These are phyloP conservation scores for Vulpes ferrilata DNA, from an alignment of 2,113 vertebrate genomes.

Conservation along the genomic window DNA sequence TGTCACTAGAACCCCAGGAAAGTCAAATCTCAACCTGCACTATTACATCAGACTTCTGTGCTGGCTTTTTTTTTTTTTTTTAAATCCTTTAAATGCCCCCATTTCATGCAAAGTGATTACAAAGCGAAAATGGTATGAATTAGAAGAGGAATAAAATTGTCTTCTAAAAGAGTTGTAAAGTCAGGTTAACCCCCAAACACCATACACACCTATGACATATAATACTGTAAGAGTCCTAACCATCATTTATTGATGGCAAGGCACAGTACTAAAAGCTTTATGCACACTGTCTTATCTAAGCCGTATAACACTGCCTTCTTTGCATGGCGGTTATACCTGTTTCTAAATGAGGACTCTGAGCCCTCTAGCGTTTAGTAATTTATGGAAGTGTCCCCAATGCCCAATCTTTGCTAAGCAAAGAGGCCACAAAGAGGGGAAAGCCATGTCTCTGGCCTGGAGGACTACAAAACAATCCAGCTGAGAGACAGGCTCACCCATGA, in stretches of 20 bases:
- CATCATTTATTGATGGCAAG: fast-evolving
- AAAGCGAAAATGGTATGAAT: not conserved
- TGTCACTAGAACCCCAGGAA: conserved; percentile 77
- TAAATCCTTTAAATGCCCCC: not conserved
- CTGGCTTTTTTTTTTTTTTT: not conserved
- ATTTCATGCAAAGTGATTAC: conserved; percentile 39
- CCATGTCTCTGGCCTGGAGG: not conserved
- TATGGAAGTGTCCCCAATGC: not conserved
- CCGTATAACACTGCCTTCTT: not conserved
- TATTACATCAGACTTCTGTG: not conserved
- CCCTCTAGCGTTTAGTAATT: not conserved
- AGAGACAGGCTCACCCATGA: too few relatives aligned
- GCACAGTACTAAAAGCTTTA: not conserved
- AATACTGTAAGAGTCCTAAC: not conserved
- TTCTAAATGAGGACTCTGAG: not conserved
- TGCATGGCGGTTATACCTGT: not conserved
- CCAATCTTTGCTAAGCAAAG: not conserved
- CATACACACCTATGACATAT: not conserved
- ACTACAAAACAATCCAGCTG: not conserved
- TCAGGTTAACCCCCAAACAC: not conserved
- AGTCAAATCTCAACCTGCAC: fast-evolving
- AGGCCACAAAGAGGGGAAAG: not conserved
- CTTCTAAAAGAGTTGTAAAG: not conserved
- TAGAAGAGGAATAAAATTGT: not conserved
- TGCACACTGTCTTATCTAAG: not conserved